phyloP scores from a whole-genome alignment of 2,797 vertebrate genomes.

The Chanos chanos region DNA sequence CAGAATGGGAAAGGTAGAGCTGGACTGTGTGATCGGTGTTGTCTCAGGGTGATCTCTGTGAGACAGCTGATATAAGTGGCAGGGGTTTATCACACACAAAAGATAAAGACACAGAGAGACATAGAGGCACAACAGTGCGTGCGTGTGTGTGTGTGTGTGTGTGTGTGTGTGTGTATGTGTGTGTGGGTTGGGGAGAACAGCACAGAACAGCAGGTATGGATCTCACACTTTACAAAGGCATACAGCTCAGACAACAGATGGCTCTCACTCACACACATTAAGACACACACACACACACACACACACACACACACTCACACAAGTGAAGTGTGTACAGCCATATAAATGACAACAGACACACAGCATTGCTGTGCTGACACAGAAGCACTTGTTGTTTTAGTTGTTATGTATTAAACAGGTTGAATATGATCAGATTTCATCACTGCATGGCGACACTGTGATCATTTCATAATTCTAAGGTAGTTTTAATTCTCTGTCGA shows the following conservation, averaged over 20 bases:
- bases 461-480: too few relatives aligned
- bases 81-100: slow-evolving; percentile 50
- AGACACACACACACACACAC: background rate
- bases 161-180: background rate
- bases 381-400: background rate
- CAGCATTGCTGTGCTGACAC: background rate
- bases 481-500: too few relatives aligned
- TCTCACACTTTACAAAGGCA: too few relatives aligned
- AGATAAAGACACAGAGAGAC: slow-evolving; percentile 39
- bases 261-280: background rate
- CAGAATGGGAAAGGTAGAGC: background rate
- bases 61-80: slow-evolving; percentile 30
- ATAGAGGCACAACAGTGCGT: slow-evolving; percentile 16
- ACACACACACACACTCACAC: background rate
- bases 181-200: background rate
- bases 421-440: too few relatives aligned
- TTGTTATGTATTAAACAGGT: too few relatives aligned
- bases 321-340: background rate
- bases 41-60: background rate
- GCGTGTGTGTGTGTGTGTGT: background rate
- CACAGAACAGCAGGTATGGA: background rate
- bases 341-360: too few relatives aligned
- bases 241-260: too few relatives aligned
- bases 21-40: background rate
- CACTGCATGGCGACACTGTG: too few relatives aligned